Percentiles rank a stretch among this genome's conserved stretches.
phyloP scores from a whole-genome alignment of 2,113 vertebrate species.

The Vanacampus margaritifer region DNA sequence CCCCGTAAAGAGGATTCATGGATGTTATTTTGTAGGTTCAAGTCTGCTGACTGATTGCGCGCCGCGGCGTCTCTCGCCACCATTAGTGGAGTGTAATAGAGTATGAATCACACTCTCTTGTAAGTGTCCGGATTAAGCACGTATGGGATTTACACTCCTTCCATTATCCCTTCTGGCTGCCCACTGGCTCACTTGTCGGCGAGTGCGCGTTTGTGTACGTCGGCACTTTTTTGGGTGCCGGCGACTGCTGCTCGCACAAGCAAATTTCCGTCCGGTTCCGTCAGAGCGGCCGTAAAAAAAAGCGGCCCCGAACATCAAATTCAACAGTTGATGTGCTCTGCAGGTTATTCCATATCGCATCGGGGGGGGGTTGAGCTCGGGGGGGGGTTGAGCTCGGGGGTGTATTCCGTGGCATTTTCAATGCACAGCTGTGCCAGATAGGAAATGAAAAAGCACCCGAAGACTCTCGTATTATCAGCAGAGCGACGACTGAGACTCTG shows the following conservation, averaged over 20 bases:
- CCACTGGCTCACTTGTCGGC: constrained; percentile 9
- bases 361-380: neutral
- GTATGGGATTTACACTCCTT: constrained; percentile 66
- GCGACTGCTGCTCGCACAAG: constrained; percentile 5
- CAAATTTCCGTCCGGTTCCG: constrained; percentile 2
- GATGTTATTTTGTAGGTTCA: constrained; percentile 54
- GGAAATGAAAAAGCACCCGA: constrained; percentile 55
- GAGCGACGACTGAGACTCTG: constrained; percentile 32
- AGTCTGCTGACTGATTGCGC: constrained; percentile 49
- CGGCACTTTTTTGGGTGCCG: constrained; percentile 8
- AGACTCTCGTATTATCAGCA: constrained; percentile 54
- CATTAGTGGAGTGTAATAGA: constrained; percentile 66
- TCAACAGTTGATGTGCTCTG: constrained; percentile 53
- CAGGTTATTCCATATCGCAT: constrained; percentile 58
- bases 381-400: constrained; percentile 46
- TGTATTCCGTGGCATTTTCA: constrained; percentile 53
- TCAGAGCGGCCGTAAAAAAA: constrained; percentile 39
- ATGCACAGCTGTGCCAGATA: constrained; percentile 42
- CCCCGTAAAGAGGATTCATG: constrained; percentile 62
- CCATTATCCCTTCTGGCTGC: constrained; percentile 46
- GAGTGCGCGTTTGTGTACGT: neutral
- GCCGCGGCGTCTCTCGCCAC: constrained; percentile 43
- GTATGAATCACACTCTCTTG: constrained; percentile 70
- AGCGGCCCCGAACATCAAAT: constrained; percentile 44
- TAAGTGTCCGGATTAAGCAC: constrained; percentile 72